Evolutionary conservation across 2,797 vertebrate species (phyloP).

Genomic region (Platyrinchus mystaceus): DNA sequence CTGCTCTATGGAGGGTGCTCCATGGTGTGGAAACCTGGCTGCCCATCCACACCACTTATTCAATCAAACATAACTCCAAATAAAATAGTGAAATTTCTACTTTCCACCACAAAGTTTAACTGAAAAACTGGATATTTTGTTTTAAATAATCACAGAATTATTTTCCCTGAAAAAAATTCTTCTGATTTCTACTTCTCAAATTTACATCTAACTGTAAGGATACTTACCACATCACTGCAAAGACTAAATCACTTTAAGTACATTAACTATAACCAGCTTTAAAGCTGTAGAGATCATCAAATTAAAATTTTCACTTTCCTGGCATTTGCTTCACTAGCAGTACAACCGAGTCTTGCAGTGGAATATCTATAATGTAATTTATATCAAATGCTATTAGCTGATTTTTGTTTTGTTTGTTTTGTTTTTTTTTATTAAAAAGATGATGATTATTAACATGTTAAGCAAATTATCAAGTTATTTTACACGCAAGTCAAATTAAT

Average conservation of each 20-base stretch:
- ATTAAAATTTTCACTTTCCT: neutral
- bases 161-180: neutral
- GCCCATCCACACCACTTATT: no score
- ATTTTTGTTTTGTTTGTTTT: no score
- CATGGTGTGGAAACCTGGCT: neutral
- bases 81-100: neutral
- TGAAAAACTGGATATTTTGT: neutral
- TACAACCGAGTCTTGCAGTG: neutral
- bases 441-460: neutral
- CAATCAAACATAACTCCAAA: neutral
- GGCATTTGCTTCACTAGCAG: neutral
- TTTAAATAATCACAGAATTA: neutral
- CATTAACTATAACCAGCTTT: neutral
- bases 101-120: neutral
- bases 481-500: neutral
- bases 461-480: neutral
- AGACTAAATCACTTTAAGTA: neutral
- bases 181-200: neutral
- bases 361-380: neutral
- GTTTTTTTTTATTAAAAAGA: neutral
- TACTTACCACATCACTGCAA: neutral
- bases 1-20: neutral
- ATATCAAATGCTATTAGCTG: neutral
- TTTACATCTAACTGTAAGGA: neutral
- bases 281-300: neutral